Evolutionary conservation across 37 sponge, comb jelly and placozoan genomes (phyloP), one percentile per base, ranked within the genome.

Genomic region (Dysidea cf. avara): DNA sequence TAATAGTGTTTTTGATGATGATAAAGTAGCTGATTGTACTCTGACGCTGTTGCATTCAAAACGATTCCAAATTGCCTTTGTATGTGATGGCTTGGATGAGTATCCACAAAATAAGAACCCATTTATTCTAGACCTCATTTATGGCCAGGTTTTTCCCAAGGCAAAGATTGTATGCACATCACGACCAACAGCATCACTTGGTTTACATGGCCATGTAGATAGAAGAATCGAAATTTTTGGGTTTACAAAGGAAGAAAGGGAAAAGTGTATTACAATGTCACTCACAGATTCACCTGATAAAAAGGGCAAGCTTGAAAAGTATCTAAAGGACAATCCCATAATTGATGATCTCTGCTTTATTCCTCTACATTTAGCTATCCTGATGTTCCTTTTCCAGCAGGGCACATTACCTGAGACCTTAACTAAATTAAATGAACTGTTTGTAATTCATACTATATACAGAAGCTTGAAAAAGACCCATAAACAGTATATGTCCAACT

Each of bases 41-140:
- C n/a, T n/a, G n/a, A n/a, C n/a, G n/a, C n/a, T n/a, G n/a, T n/a
- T n/a, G n/a, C n/a, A n/a, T n/a, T n/a, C n/a, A n/a, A n/a, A n/a
- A n/a, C n/a, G n/a, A n/a, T n/a, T n/a, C n/a, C n/a, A n/a, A n/a
- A n/a, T n/a, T n/a, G n/a, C 75, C 61, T 74, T 81, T 36, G 61
- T 52, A 48, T 66, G 72, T 7, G 82, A 81, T 66, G 82, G 82
- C 26, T 43, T 81, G 13, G 82, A 81, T 74, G 82, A 81, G 60
- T 81, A 81, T 51, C 24, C 33, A 39, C n/a, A n/a, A n/a, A n/a
- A n/a, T n/a, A 31, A 39, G 2, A n/a, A 12, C 7, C 49, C 63
- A 46, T n/a, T n/a, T n/a, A 69, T 79, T 32, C 18, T 38, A 20
- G 32, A 73, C 35, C 43, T 81, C 7, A 56, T 81, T 26, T 7